Evolutionary conservation across 2,797 vertebrate genomes (phyloP).

Genomic region (Zalophus californianus): DNA sequence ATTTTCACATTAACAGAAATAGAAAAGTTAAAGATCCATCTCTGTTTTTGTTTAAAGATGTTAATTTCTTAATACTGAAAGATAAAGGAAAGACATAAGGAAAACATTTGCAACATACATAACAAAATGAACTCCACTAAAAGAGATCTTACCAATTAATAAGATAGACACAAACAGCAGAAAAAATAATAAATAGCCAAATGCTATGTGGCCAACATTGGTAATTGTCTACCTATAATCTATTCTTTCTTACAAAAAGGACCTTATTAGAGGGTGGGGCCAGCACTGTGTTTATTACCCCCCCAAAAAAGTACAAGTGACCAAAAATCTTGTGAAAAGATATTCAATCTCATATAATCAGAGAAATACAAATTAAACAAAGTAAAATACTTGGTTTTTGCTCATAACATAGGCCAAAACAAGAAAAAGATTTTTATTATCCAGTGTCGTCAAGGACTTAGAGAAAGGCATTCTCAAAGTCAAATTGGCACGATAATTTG

Average conservation of each 20-base stretch:
- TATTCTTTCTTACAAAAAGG: neutral
- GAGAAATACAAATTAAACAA: constrained; percentile 52
- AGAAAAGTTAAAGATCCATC: constrained; percentile 38
- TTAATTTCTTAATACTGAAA: neutral
- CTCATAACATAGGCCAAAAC: neutral
- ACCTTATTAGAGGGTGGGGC: too few relatives aligned
- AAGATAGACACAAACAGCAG: neutral
- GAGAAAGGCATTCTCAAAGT: neutral
- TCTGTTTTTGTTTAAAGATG: neutral
- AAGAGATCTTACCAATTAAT: neutral
- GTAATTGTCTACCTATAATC: neutral
- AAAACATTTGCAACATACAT: neutral
- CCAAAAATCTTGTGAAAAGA: constrained; percentile 29
- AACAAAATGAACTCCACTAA: constrained; percentile 29
- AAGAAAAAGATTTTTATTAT: neutral
- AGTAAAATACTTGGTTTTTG: constrained; percentile 38
- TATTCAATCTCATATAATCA: neutral
- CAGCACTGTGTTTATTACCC: neutral
- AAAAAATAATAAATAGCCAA: neutral
- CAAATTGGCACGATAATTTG: neutral
- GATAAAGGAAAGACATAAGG: constrained; percentile 32
- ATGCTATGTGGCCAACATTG: neutral
- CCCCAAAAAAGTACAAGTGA: constrained; percentile 13
- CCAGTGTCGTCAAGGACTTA: neutral
- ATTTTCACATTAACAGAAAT: constrained; percentile 50